Evolutionary conservation across 2,113 vertebrate genomes (phyloP).

Genomic region (Odontophorus gujanensis): DNA sequence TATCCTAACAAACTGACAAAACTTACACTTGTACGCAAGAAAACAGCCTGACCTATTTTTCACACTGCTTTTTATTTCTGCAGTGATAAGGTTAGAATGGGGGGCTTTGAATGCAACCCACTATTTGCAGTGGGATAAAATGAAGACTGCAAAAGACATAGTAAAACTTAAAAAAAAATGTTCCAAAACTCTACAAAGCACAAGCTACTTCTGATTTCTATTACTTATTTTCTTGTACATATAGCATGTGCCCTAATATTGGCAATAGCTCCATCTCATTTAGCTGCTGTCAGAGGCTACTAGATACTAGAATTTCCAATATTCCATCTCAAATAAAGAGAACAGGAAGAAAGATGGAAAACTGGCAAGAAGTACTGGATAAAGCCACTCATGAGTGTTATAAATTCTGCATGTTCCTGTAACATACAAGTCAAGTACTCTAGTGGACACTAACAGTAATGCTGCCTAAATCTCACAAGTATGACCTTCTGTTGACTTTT

Average conservation of each 20-base stretch:
- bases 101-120: neutral
- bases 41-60: neutral
- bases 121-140: neutral
- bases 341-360: constrained; percentile 42
- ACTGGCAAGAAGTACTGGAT: neutral
- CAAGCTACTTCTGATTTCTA: neutral
- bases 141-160: neutral
- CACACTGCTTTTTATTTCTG: neutral
- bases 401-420: neutral
- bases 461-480: neutral
- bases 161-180: neutral
- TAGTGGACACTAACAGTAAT: neutral
- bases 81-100: neutral
- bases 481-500: neutral
- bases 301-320: constrained; percentile 4
- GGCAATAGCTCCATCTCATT: neutral
- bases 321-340: neutral
- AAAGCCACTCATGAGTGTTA: neutral
- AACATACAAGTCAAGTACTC: neutral
- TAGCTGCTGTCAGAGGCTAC: neutral
- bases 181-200: neutral
- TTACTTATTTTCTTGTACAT: neutral
- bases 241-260: neutral
- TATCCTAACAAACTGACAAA: neutral
- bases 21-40: neutral